Percentiles rank a stretch among this genome's conserved stretches.
Evolutionary conservation across 2,113 vertebrate species (phyloP).

Genomic region (Corydoras maculifer): DNA sequence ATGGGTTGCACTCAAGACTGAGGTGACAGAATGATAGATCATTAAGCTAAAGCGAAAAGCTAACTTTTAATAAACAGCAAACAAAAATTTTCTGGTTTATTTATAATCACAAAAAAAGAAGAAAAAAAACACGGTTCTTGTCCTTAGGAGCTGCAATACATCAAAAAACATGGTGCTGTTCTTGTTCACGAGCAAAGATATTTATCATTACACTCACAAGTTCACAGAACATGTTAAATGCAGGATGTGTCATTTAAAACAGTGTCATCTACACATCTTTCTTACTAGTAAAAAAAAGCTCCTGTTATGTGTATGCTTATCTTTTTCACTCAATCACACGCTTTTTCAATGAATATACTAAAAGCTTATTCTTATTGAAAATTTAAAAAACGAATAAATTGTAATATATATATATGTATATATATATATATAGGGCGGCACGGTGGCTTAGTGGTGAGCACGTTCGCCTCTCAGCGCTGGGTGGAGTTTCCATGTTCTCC

Average conservation of each 20-base stretch:
- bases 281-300: too few species aligned
- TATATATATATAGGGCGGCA: too few species aligned
- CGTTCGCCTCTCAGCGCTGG: too few species aligned
- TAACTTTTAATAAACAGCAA: too few species aligned
- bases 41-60: too few species aligned
- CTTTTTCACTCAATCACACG: slow-evolving; percentile 10
- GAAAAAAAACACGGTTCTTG: not conserved
- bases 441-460: too few species aligned
- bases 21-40: too few species aligned
- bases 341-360: not conserved
- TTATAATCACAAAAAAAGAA: not conserved
- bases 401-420: slow-evolving; percentile 16
- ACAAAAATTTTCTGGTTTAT: too few species aligned
- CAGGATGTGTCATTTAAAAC: not conserved
- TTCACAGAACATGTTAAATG: not conserved
- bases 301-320: slow-evolving; percentile 16
- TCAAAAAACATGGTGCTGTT: not conserved
- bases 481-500: too few species aligned
- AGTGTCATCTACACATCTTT: too few species aligned
- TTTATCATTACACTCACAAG: not conserved
- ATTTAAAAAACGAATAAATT: not conserved
- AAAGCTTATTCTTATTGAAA: not conserved
- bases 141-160: not conserved
- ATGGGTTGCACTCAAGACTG: too few species aligned
- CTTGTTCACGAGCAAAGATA: not conserved